Evolutionary conservation across 2,113 vertebrate genomes (phyloP).

Genomic region (Thalassoma bifasciatum): DNA sequence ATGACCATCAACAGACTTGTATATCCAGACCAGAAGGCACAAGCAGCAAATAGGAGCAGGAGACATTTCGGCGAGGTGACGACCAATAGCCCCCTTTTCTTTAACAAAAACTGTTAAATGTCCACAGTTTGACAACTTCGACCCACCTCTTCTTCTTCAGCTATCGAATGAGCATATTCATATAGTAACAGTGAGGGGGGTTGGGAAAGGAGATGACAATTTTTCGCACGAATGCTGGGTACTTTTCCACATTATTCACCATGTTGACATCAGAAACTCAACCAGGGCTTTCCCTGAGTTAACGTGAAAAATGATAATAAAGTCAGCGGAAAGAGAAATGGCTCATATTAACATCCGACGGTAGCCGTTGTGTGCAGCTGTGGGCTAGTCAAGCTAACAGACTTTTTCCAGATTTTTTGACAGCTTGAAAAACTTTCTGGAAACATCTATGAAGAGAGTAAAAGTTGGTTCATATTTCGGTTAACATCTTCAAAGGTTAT

Average conservation of each 20-base stretch:
- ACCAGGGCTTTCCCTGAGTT: background rate
- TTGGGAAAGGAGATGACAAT: conserved; percentile 28
- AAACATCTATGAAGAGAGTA: conserved; percentile 48
- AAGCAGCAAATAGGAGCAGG: conserved; percentile 19
- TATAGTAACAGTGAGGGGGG: conserved; percentile 36
- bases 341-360: background rate
- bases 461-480: background rate
- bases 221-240: conserved; percentile 43
- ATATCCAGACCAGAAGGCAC: conserved; percentile 29
- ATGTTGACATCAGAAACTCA: conserved; percentile 33
- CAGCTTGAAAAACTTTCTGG: conserved; percentile 69
- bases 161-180: conserved; percentile 22
- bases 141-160: conserved; percentile 14
- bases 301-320: conserved; percentile 1
- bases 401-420: conserved; percentile 39
- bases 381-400: conserved; percentile 56
- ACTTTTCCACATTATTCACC: conserved; percentile 60
- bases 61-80: conserved; percentile 15
- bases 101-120: background rate
- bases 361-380: conserved; percentile 21
- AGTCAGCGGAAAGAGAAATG: background rate
- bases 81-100: background rate
- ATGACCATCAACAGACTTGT: conserved; percentile 64
- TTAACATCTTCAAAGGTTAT: background rate
- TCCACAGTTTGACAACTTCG: conserved; percentile 21